phyloP scores from a whole-genome alignment of 2,113 vertebrate genomes.

The Notechis scutatus region DNA sequence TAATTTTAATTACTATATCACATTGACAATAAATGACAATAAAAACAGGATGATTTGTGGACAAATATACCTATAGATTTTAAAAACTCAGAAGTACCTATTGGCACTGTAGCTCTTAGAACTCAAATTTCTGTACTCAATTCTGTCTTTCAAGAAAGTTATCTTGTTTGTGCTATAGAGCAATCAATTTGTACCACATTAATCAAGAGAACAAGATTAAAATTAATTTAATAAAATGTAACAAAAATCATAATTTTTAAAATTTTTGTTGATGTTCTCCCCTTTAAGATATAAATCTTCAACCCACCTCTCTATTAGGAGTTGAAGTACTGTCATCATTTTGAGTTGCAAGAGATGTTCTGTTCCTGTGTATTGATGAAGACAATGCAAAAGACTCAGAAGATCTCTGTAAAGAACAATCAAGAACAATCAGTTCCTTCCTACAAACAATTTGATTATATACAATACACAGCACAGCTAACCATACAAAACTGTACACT shows the following conservation, averaged over 20 bases:
- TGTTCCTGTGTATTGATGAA: conserved; percentile 53
- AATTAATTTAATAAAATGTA: not conserved
- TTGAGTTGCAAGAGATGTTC: conserved; percentile 67
- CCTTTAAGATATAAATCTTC: not conserved
- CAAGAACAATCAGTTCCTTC: not conserved
- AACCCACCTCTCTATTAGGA: conserved; percentile 86
- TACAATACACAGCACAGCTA: not conserved
- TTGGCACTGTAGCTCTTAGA: not conserved
- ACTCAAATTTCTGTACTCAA: not conserved
- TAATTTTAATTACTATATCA: not conserved
- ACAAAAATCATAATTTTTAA: too few relatives aligned
- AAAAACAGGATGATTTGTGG: not conserved
- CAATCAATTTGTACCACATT: not conserved
- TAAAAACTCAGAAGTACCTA: not conserved
- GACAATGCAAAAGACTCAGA: conserved; percentile 46
- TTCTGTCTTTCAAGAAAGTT: not conserved
- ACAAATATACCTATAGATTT: not conserved
- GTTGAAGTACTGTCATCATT: conserved; percentile 71
- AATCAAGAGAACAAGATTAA: not conserved
- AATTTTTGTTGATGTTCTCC: not conserved
- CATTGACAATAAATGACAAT: not conserved
- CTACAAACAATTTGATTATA: not conserved
- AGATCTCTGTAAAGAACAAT: conserved; percentile 52
- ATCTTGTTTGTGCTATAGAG: not conserved
- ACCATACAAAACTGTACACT: not conserved